Base-by-base conservation (phyloP, 2,888 invertebrate genomes). In the Lasioglossum marginatum region DNA sequence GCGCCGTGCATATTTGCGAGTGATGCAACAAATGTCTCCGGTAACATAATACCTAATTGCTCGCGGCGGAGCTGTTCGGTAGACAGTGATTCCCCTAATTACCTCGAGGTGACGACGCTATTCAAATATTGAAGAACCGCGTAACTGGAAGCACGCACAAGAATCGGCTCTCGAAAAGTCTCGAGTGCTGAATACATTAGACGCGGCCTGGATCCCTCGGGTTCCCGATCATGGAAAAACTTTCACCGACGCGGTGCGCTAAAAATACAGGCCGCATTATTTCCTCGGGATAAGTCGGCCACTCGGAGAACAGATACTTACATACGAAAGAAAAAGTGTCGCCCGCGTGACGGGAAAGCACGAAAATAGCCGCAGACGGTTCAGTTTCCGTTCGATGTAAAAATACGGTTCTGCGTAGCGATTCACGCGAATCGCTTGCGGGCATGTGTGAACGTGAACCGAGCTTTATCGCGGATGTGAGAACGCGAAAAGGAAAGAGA, bases 221-320 rank as follows among this genome's bases (percentile, higher is more conserved):
- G 40, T 52, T 52, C 74, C 43, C 81, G 45, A 86, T 78, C 86
- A 60, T 43, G 87, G 87, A 82, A 87, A 82, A 81, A 87, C 86
- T 86, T 86, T 87, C 87, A 87, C 87, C 86, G 85, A 31, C 80
- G 63, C 52, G 78, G 78, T 12, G 43, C 43, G 43, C 72, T 85
- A 85, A 85, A 87, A 87, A 87, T 86, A 86, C 81, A 52, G 16
- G 45, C 63, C 73, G 81, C 77, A 48, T 86, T 87, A 87, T 87
- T 86, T 81, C 76, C 73, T 68, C 75, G 82, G 73, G 74, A 76
- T 23, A 60, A 75, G 68, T 31, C 76, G 71, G 71, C 40, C n/a
- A 45, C 52, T 31, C 72, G 40, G 66, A 48, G 66, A n/a, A 75
- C 34, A 31, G 66, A 63, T 5, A 45, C 45, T 16, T 45, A 45